Conservation (phyloP, 2,797 vertebrate genomes). For the Dendrocincla tyrannina region DNA sequence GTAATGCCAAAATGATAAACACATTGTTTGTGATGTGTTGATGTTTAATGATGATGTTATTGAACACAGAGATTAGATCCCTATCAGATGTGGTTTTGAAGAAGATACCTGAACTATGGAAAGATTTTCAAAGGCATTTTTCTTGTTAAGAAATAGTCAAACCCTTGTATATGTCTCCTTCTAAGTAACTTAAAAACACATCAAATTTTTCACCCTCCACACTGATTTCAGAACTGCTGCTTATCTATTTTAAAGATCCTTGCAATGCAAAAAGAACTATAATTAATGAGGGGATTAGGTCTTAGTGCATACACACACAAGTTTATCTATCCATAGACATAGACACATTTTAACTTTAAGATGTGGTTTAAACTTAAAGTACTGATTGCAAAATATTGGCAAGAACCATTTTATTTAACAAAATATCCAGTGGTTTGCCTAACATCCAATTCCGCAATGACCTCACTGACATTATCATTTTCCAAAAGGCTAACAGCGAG, state of each 20-base stretch:
- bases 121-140: slow-evolving; percentile 79
- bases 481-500: slow-evolving; percentile 29
- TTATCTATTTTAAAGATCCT: slow-evolving; percentile 57
- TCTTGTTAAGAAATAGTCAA: slow-evolving; percentile 80
- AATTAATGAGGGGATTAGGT: slow-evolving; percentile 47
- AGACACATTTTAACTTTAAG: slow-evolving; percentile 23
- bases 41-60: slow-evolving; percentile 85
- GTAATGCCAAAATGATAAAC: slow-evolving; percentile 82
- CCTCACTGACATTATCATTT: slow-evolving; percentile 46
- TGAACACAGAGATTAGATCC: slow-evolving; percentile 84
- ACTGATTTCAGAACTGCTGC: slow-evolving; percentile 46
- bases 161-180: slow-evolving; percentile 76
- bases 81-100: slow-evolving; percentile 85
- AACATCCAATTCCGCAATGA: slow-evolving; percentile 45
- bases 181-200: slow-evolving; percentile 68
- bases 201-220: slow-evolving; percentile 6
- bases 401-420: slow-evolving; percentile 22
- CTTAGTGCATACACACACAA: not conserved
- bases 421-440: slow-evolving; percentile 57
- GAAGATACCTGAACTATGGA: slow-evolving; percentile 74
- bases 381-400: slow-evolving; percentile 41
- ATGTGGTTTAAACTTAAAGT: slow-evolving; percentile 35
- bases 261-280: not conserved
- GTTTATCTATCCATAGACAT: slow-evolving; percentile 8
- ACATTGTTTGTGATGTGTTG: slow-evolving; percentile 77